Conservation (phyloP, 2,113 vertebrate genomes). For the Hirundichthys speculiger region DNA sequence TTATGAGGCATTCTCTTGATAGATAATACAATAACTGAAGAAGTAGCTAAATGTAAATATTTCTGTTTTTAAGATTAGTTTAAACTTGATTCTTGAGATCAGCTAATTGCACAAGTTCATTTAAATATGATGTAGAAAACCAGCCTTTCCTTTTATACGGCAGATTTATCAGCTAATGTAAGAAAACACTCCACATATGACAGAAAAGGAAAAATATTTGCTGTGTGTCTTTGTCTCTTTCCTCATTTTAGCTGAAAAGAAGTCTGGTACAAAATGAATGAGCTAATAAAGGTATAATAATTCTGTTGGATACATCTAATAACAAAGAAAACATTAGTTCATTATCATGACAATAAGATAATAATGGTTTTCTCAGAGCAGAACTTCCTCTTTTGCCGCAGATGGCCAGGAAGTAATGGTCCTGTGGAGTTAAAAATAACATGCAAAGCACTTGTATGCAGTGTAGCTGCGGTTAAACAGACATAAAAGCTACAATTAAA, state of each 20-base stretch:
- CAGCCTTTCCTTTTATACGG: no score
- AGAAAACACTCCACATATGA: not conserved
- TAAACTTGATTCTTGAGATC: no score
- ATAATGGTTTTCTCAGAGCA: constrained; percentile 44
- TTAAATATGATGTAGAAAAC: no score
- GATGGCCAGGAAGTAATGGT: constrained; percentile 76
- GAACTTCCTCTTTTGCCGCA: constrained; percentile 82
- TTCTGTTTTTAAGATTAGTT: no score
- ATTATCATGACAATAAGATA: constrained; percentile 29
- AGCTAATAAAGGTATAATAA: not conserved
- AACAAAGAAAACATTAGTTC: not conserved
- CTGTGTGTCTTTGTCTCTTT: not conserved
- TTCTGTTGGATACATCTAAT: not conserved
- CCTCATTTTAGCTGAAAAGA: not conserved
- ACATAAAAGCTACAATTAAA: not conserved
- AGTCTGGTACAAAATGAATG: not conserved
- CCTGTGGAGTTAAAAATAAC: constrained; percentile 62
- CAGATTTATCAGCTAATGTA: no score
- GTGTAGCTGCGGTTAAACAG: constrained; percentile 10
- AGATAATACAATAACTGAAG: no score
- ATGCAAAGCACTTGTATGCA: constrained; percentile 63
- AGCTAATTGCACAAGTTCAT: no score
- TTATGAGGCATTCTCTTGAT: no score
- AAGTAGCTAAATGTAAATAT: no score
- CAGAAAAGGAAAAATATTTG: not conserved